Evolutionary conservation across 2,888 invertebrate genomes (phyloP), one percentile per base, ranked within the genome.

Genomic region (Dryobota labecula): DNA sequence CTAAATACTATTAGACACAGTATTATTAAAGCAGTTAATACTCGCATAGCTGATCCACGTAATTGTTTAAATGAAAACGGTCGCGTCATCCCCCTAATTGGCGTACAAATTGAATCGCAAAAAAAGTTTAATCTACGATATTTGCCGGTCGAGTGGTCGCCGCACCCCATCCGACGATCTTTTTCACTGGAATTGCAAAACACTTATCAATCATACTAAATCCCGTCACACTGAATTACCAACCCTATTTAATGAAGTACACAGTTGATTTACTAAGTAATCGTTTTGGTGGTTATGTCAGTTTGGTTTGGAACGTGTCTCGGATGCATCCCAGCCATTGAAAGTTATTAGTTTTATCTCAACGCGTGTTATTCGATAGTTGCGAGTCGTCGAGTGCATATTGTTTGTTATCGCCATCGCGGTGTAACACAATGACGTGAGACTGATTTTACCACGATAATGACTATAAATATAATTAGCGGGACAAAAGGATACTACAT

Each of bases 91-190:
- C 70, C 80, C 68, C 85, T 90, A 90, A 89, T 90, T 89, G 88
- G 83, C 86, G 84, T 74, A 82, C 77, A 86, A 88, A 89, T 88
- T 88, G 84, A 87, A 80, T 79, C 76, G 73, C 70, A 80, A 85
- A 86, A 36, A 80, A 85, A 78, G 73, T 70, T 83, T 83, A 88
- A 88, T 87, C 86, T 78, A 66, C 79, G 70, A 84, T 84, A 87
- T 87, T 79, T 83, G 76, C 70, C 75, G 70, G 84, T 78, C 70
- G 80, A 82, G 83, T 77, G 82, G 61, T 45, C 54, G 64, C 20
- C 57, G 67, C 74, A 76, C 81, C 87, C 87, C 70, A 79, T 63
- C 75, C 56, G 49, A 69, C 60, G 70, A 82, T 74, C 70, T 73
- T 73, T 82, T 80, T 81, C 58, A 73, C 43, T 60, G 76, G 51